A percentile compares a stretch with the other conserved stretches of the same genome.
phyloP scores from a whole-genome alignment of 2,888 invertebrate genomes.

The Ichneumoninae sp. region DNA sequence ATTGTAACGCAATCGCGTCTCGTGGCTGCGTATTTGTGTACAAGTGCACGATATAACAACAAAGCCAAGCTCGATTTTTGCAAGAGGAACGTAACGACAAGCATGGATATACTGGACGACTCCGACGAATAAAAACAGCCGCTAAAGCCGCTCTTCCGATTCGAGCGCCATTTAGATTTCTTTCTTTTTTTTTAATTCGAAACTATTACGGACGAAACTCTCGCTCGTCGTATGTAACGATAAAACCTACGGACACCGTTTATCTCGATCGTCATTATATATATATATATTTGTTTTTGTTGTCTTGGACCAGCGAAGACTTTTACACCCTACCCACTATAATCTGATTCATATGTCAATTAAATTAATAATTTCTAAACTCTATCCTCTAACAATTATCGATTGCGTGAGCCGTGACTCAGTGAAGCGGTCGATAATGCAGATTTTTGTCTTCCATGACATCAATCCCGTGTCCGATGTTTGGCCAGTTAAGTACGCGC shows the following conservation, averaged over 20 bases:
- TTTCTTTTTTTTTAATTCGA: constrained; percentile 8
- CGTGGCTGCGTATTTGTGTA: background rate
- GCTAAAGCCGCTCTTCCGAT: background rate
- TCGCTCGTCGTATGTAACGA: constrained; percentile 25
- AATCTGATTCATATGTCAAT: constrained; percentile 36
- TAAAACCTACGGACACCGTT: constrained; percentile 25
- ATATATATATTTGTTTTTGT: background rate
- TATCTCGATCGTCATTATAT: constrained; percentile 29
- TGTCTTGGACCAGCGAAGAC: constrained; percentile 56
- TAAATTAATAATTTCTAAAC: constrained; percentile 25
- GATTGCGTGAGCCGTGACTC: constrained; percentile 7
- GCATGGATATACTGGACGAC: constrained; percentile 40
- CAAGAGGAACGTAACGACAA: constrained; percentile 37
- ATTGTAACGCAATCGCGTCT: background rate
- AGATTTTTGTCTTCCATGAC: constrained; percentile 20
- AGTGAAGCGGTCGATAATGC: constrained; percentile 12
- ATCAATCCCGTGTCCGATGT: constrained; percentile 4
- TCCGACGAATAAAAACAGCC: constrained; percentile 26
- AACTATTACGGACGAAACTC: constrained; percentile 36
- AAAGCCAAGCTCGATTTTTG: constrained; percentile 44
- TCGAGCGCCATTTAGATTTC: background rate
- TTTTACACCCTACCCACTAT: constrained; percentile 27
- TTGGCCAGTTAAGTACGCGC: constrained; percentile 12
- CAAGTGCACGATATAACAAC: constrained; percentile 30
- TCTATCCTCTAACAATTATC: constrained; percentile 42